Conservation (phyloP, 2,888 invertebrate species). For the Pachycephus smyrnensis region DNA sequence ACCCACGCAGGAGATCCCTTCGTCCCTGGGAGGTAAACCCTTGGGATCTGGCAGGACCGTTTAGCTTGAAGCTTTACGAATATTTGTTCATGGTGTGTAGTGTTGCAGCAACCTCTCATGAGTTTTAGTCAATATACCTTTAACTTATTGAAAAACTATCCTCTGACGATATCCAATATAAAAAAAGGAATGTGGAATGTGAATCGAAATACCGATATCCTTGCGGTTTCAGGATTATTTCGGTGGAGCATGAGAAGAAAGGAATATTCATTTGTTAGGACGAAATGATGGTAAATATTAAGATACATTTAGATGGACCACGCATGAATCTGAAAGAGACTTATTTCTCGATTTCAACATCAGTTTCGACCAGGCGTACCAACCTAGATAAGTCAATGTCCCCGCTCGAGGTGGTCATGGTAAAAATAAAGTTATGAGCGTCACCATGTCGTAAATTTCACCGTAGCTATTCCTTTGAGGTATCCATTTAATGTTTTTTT, state of each 20-base stretch:
- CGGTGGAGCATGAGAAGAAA: neutral
- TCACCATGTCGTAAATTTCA: conserved; percentile 45
- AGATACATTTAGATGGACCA: neutral
- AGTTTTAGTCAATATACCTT: neutral
- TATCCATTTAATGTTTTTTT: conserved; percentile 33
- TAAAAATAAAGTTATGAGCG: conserved; percentile 41
- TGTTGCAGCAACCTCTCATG: neutral
- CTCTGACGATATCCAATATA: neutral
- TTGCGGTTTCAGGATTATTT: neutral
- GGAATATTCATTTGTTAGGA: neutral
- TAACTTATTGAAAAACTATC: neutral
- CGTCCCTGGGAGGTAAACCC: conserved; percentile 1
- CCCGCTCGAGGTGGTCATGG: conserved; percentile 11
- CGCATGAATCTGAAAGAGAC: neutral
- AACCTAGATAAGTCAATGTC: conserved; percentile 8
- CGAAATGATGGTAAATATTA: neutral
- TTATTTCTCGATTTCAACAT: neutral
- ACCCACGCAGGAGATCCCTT: conserved; percentile 14
- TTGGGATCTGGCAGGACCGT: neutral
- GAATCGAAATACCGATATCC: neutral
- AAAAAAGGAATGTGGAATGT: neutral
- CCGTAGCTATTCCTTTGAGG: conserved; percentile 26
- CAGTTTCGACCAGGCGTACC: neutral
- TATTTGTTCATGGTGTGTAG: neutral
- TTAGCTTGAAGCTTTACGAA: neutral